Percentiles rank a stretch among this genome's conserved stretches.
These are phyloP conservation scores for Sebastes iracundus DNA, from an alignment of 2,797 vertebrate species.

Conservation along the genomic window DNA sequence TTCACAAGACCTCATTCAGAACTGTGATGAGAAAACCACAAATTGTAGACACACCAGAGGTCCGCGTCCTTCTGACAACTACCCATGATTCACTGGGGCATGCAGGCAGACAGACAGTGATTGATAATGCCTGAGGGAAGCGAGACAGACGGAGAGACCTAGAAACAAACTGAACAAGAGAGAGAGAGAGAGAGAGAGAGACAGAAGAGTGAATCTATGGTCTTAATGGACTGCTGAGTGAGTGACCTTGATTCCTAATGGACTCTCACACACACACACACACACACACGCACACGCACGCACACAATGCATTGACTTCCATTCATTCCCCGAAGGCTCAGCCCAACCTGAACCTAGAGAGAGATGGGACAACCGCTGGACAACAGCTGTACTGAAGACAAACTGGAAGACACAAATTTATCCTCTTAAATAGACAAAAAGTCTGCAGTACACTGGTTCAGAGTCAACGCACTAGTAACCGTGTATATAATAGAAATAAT, in stretches of 20 bases:
- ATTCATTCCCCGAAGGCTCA: slow-evolving; percentile 40
- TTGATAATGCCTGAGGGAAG: slow-evolving; percentile 54
- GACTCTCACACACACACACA: slow-evolving; percentile 20
- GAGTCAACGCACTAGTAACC: neutral
- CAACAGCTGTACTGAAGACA: slow-evolving; percentile 2
- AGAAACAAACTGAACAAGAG: slow-evolving; percentile 47
- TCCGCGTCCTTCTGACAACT: neutral
- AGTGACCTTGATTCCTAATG: slow-evolving; percentile 74
- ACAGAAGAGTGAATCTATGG: slow-evolving; percentile 31
- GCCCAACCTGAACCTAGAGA: slow-evolving; percentile 29
- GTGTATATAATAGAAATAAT: no score
- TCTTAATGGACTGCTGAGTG: slow-evolving; percentile 70
- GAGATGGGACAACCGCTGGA: slow-evolving; percentile 7
- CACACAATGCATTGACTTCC: slow-evolving; percentile 32
- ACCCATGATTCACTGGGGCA: slow-evolving; percentile 47
- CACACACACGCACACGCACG: neutral
- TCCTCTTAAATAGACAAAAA: neutral
- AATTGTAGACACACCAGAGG: neutral
- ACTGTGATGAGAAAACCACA: neutral
- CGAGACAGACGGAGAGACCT: slow-evolving; percentile 23
- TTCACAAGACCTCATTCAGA: neutral
- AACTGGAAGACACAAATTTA: neutral
- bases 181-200: neutral
- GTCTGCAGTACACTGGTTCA: neutral
- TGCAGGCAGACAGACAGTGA: slow-evolving; percentile 27